Evolutionary conservation across 2,113 vertebrate species (phyloP), one percentile per base, ranked within the genome.

Genomic region (Pterocles gutturalis): DNA sequence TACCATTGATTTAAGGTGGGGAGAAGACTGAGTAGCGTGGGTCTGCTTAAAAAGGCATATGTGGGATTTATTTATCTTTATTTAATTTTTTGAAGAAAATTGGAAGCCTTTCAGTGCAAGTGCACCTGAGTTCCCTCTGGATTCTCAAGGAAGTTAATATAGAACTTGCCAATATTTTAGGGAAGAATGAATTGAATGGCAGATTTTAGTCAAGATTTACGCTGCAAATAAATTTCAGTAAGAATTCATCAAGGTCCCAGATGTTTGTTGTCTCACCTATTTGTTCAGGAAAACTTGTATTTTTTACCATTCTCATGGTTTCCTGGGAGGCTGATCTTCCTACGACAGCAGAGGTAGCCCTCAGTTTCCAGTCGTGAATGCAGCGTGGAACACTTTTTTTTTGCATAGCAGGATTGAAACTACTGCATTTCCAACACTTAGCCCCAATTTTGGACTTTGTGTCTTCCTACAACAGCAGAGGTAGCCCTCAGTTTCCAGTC

Each of bases 1-100:
- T 98, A 96, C 92, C 93, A 95, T 98, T 97, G 97, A 98, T 98
- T 93, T 71, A 72, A 91, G 81, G 80, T 78, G 80, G 75, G 79
- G 89, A 91, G 60, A 87, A 54, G 86, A 71, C 67, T 54, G 41
- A 69, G 20, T 31, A 76, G 81, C 34, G n/a, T 92, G 93, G 91
- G 92, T 84, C 94, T 90, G 73, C 85, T 96, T 97, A 79, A 87
- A 91, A 95, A 92, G 79, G 82, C 73, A 65, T 46, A 79, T 83
- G 69, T 11, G 65, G 90, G 89, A 54, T 96, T 96, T 96, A 90
- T 94, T 93, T 92, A 70, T 89, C 83, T 95, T 89, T 77, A 96
- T 92, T 96, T 81, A 73, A 83, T 98, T 95, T 72, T 95, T 90
- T 29, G 17, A 73, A 83, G 72, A 93, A 89, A 87, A 91, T 90